Evolutionary conservation across 1,140 invertebrate genomes (phyloP).

Genomic region (Drosophila subobscura): DNA sequence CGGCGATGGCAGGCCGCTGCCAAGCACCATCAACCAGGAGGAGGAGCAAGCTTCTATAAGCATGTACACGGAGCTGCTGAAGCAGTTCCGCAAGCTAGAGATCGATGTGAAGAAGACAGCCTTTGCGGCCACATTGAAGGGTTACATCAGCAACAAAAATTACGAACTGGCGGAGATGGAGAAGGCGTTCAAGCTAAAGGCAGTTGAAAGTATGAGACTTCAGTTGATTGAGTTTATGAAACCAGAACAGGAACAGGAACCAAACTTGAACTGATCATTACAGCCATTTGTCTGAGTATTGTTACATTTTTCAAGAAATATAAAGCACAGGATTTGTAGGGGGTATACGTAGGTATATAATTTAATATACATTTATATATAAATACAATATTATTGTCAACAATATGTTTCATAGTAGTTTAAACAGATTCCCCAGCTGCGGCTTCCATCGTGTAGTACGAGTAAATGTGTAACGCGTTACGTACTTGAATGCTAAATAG

Average conservation of each 20-base stretch:
- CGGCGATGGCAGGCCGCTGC: slow-evolving; percentile 26
- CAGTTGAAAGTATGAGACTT: slow-evolving; percentile 38
- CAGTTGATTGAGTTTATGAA: slow-evolving; percentile 34
- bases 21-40: not conserved
- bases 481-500: slow-evolving; percentile 51
- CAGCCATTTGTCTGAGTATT: not conserved
- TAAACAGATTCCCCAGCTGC: slow-evolving; percentile 50
- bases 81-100: slow-evolving; percentile 45
- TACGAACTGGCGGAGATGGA: slow-evolving; percentile 52
- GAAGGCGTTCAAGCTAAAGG: slow-evolving; percentile 39
- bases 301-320: slow-evolving; percentile 5
- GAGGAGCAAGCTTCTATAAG: not conserved
- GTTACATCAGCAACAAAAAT: slow-evolving; percentile 63
- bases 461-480: slow-evolving; percentile 66
- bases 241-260: not conserved
- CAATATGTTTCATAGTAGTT: slow-evolving; percentile 72
- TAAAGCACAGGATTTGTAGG: slow-evolving; percentile 42
- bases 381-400: slow-evolving; percentile 82
- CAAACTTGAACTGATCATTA: not conserved
- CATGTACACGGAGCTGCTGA: slow-evolving; percentile 26
- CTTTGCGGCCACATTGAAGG: slow-evolving; percentile 36
- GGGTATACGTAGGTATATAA: slow-evolving; percentile 65
- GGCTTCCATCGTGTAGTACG: slow-evolving; percentile 35
- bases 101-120: slow-evolving; percentile 37
- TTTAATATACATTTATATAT: slow-evolving; percentile 72